Evolutionary conservation across 2,797 vertebrate genomes (phyloP), one percentile per base, ranked within the genome.

Genomic region (Lutjanus campechanus): DNA sequence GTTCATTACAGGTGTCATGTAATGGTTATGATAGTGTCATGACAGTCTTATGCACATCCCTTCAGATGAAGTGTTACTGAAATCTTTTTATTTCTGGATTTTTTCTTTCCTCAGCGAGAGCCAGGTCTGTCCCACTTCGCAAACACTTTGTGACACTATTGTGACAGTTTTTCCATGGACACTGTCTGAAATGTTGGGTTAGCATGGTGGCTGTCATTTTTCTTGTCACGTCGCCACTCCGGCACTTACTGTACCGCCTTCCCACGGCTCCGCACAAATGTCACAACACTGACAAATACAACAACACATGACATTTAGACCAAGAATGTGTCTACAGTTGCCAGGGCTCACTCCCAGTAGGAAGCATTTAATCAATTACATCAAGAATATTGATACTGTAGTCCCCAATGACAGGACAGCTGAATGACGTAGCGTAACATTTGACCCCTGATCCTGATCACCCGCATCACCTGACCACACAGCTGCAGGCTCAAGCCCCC

Each of bases 181-280:
- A 56, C 44, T 71, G 76, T 88, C 70, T 77, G 79, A 89, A 76
- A 83, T 62, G 72, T 74, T 83, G 72, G 63, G 60, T 85, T 86
- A 80, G 82, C 54, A 55, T 46, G 67, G 66, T 56, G 65, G 58
- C 71, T 85, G 79, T 90, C 81, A 82, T 81, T 54, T 75, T 75
- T 25, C 49, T 22, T 89, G 86, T 89, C 85, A 88, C 51, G n/a
- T 53, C 50, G 43, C 67, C 75, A 66, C 64, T 79, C 54, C 46
- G 9, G 69, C 79, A 41, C 78, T 82, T 70, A 68, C 53, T 55
- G 56, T 54, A 54, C 77, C 58, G n/a, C 53, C 76, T 81, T 76
- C 72, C 62, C 43, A 58, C 46, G 16, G 56, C 76, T 75, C 47
- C 8, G 25, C 58, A 54, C 66, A 78, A 86, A 87, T 85, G 82